These are phyloP conservation scores for Paguma larvata DNA, from an alignment of 2,797 vertebrate species.

Conservation along the genomic window DNA sequence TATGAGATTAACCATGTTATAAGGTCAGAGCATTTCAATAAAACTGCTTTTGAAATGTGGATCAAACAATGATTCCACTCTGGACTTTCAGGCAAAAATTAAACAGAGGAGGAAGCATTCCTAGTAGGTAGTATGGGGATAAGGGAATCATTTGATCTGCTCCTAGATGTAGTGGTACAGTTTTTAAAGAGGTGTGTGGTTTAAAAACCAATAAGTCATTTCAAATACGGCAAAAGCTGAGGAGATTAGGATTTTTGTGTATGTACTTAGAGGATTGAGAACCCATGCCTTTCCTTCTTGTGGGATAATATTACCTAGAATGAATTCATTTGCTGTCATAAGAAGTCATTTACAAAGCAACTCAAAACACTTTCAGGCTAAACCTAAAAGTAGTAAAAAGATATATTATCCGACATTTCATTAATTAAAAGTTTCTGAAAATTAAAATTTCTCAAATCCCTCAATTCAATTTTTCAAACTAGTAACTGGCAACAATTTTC, in stretches of 20 bases:
- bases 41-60: not conserved
- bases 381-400: not conserved
- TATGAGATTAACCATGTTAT: not conserved
- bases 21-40: not conserved
- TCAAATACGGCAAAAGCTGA: conserved; percentile 39
- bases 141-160: conserved; percentile 7
- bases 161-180: not conserved
- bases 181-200: not conserved
- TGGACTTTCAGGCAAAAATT: not conserved
- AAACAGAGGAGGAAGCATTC: not conserved
- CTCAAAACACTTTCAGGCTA: conserved; percentile 33
- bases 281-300: not conserved
- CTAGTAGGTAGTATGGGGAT: not conserved
- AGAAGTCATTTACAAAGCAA: conserved; percentile 6
- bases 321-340: not conserved
- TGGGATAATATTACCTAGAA: not conserved
- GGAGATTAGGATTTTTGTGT: not conserved
- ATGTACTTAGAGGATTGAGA: not conserved
- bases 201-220: conserved; percentile 63
- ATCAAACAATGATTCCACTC: not conserved
- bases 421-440: conserved; percentile 48
- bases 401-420: not conserved
- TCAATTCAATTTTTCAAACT: conserved; percentile 25
- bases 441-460: not conserved
- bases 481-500: not conserved